Evolutionary conservation across 2,888 invertebrate genomes (phyloP), one percentile per base, ranked within the genome.

Genomic region (Apamea monoglypha): DNA sequence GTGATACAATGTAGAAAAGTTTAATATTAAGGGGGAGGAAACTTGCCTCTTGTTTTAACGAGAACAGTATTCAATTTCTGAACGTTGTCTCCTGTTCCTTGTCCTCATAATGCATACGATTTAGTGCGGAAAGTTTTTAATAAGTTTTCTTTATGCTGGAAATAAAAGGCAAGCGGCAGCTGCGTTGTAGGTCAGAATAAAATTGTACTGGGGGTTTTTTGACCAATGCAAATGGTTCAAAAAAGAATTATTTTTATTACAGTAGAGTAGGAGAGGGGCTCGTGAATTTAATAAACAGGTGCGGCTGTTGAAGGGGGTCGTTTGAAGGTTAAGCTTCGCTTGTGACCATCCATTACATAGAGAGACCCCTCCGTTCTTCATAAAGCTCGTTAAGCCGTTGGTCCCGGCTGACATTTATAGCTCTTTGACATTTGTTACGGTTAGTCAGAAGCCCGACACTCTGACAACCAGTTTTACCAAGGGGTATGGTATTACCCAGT

Each of bases 21-120:
- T 82, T 86, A 56, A 75, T 66, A 71, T 69, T 74, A 77, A 47
- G 40, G 61, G 18, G 53, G 63, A 61, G 25, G 40, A 53, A 72
- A 76, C 71, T 87, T 74, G 14, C 25, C 12, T 68, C 73, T 71
- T 71, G 40, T 64, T 63, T 71, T 74, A 79, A 86, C 71, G 18
- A 72, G 71, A 72, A 78, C 63, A 71, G n/a, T 73, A 74, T 82
- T 66, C 79, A 77, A 85, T 83, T 85, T 83, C 67, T 79, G 63
- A 70, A 80, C 68, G 12, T 79, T 76, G 73, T 73, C 74, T 66
- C 32, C 44, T 73, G 44, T 59, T 40, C 21, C 16, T 80, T 56
- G 25, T 61, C 14, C 12, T 64, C 36, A 40, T 68, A 68, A 71
- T 74, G 68, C 74, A 84, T 76, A 74, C 64, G 44, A 69, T 87